Evolutionary conservation across 1,140 invertebrate genomes (phyloP).

Genomic region (Pararge aegeria): DNA sequence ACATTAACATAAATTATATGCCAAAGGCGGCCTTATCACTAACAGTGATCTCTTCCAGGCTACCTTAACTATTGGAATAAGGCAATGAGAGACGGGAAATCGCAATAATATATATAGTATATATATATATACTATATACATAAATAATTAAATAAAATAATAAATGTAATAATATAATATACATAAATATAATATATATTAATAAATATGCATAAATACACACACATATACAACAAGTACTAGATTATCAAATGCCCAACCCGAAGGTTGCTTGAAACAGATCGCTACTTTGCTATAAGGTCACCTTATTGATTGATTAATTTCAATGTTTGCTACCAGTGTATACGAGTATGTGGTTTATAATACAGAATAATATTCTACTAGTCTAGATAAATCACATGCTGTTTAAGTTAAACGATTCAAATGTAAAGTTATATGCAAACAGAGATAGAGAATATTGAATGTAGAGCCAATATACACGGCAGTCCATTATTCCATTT

Average conservation of each 20-base stretch:
- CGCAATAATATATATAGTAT: too few species aligned
- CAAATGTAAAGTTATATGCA: neutral
- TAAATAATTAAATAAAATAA: too few species aligned
- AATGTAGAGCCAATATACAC: conserved; percentile 16
- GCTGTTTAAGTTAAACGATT: neutral
- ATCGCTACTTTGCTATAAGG: neutral
- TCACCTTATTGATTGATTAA: neutral
- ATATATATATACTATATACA: too few species aligned
- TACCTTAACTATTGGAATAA: too few species aligned
- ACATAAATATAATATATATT: too few species aligned
- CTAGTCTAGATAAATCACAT: neutral
- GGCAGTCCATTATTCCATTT: conserved; percentile 28
- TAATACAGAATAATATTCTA: neutral
- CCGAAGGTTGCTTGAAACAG: neutral
- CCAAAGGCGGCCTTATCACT: too few species aligned
- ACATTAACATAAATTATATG: too few species aligned
- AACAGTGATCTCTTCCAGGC: too few species aligned
- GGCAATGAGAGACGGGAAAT: too few species aligned
- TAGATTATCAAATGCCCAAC: neutral
- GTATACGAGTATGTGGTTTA: neutral
- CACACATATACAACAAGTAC: too few species aligned
- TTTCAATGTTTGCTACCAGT: neutral
- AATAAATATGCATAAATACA: too few species aligned
- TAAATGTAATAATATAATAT: too few species aligned
- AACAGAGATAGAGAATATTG: neutral